Evolutionary conservation across 2,113 vertebrate species (phyloP).

Genomic region (Trichechus manatus): DNA sequence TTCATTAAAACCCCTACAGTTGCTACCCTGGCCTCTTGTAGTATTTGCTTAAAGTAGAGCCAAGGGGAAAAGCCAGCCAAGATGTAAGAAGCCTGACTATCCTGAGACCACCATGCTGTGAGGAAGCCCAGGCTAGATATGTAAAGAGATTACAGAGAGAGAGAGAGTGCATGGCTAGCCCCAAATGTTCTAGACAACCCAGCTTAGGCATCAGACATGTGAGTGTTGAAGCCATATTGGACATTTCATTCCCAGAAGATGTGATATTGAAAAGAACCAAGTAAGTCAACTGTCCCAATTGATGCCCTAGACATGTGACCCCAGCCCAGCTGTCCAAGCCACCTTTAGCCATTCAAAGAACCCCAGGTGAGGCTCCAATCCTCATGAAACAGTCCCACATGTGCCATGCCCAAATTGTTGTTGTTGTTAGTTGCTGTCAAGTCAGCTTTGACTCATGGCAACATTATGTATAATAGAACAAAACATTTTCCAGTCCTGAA

Average conservation of each 20-base stretch:
- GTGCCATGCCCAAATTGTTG: not conserved
- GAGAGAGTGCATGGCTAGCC: not conserved
- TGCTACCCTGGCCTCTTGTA: not conserved
- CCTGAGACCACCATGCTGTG: not conserved
- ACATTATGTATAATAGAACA: too few species aligned
- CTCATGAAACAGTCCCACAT: not conserved
- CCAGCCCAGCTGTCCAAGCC: not conserved
- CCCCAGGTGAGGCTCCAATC: not conserved
- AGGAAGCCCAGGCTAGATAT: not conserved
- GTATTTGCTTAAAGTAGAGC: not conserved
- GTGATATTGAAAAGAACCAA: not conserved
- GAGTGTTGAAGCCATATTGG: not conserved
- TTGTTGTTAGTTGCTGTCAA: too few species aligned
- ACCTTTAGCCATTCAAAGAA: not conserved
- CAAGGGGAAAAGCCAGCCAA: not conserved
- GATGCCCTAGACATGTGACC: not conserved
- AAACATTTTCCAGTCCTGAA: too few species aligned
- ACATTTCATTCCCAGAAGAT: not conserved
- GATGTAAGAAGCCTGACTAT: not conserved
- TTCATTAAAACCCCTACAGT: not conserved
- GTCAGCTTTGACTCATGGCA: too few species aligned
- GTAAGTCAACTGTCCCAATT: not conserved
- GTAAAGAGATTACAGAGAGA: not conserved
- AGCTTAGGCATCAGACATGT: not conserved
- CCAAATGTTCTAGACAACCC: not conserved